Evolutionary conservation across 2,113 vertebrate species (phyloP).

Genomic region (Orientallactaga bullata): DNA sequence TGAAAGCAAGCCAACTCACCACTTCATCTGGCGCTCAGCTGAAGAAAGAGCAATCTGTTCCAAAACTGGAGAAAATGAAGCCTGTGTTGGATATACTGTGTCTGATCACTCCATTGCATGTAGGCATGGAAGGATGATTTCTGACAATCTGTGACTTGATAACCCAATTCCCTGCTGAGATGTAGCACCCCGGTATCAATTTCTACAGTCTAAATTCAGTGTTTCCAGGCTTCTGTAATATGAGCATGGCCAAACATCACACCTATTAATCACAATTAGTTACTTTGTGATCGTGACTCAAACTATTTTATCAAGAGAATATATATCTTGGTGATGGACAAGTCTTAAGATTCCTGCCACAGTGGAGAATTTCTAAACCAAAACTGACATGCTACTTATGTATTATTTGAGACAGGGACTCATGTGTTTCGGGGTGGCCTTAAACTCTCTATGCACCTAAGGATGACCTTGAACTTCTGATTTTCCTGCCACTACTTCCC

Average conservation of each 20-base stretch:
- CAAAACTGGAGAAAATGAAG: neutral
- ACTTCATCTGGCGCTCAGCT: slow-evolving; percentile 66
- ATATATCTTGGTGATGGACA: slow-evolving; percentile 31
- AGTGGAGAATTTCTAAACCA: neutral
- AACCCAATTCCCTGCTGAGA: neutral
- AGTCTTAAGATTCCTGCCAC: slow-evolving; percentile 67
- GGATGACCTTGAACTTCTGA: neutral
- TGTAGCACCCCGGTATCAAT: neutral
- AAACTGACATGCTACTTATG: neutral
- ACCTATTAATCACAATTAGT: slow-evolving; percentile 60
- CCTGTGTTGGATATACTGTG: neutral
- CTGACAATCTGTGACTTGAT: neutral
- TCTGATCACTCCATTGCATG: too few species aligned
- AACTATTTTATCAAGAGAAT: slow-evolving; percentile 73
- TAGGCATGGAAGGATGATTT: neutral
- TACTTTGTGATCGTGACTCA: slow-evolving; percentile 71
- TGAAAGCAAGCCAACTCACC: slow-evolving; percentile 66
- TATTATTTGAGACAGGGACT: neutral
- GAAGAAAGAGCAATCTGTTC: slow-evolving; percentile 69
- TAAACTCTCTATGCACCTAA: neutral
- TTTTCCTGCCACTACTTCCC: too few species aligned
- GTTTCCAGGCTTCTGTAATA: slow-evolving; percentile 53
- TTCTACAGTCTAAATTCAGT: slow-evolving; percentile 54
- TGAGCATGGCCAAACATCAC: neutral
- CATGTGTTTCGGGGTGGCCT: neutral